phyloP scores from a whole-genome alignment of 1,140 invertebrate species.

The Danaus melanippus region DNA sequence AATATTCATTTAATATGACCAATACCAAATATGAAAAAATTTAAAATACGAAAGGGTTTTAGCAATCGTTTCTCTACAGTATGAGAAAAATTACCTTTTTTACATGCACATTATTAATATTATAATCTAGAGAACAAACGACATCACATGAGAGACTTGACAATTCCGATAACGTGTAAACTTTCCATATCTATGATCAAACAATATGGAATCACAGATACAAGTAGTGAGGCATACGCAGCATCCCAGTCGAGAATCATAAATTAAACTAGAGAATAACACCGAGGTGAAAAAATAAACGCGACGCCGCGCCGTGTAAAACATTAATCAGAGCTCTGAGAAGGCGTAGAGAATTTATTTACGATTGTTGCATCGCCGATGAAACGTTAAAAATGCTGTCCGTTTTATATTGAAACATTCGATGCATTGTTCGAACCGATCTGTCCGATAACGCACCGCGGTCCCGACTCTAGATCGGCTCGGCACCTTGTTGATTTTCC shows the following conservation, averaged over 20 bases:
- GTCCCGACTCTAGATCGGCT: slow-evolving; percentile 34
- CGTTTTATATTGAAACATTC: slow-evolving; percentile 66
- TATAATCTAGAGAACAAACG: too few relatives aligned
- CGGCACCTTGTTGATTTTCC: slow-evolving; percentile 64
- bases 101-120: too few relatives aligned
- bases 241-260: slow-evolving; percentile 33
- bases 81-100: too few relatives aligned
- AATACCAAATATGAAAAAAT: too few relatives aligned
- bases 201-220: slow-evolving; percentile 29
- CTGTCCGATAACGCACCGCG: slow-evolving; percentile 58
- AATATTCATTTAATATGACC: too few relatives aligned
- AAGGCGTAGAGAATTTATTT: slow-evolving; percentile 70
- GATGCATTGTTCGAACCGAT: slow-evolving; percentile 64
- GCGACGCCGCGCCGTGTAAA: slow-evolving; percentile 55
- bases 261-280: slow-evolving; percentile 63
- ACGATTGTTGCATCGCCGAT: slow-evolving; percentile 68
- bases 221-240: slow-evolving; percentile 20
- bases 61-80: too few relatives aligned
- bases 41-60: too few relatives aligned
- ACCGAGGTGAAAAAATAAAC: slow-evolving; percentile 58
- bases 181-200: slow-evolving; percentile 13
- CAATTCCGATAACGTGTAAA: too few relatives aligned
- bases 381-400: slow-evolving; percentile 71
- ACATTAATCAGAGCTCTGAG: slow-evolving; percentile 68
- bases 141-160: too few relatives aligned